Evolutionary conservation across 2,888 invertebrate species (phyloP).

Genomic region (Cabera pusaria): DNA sequence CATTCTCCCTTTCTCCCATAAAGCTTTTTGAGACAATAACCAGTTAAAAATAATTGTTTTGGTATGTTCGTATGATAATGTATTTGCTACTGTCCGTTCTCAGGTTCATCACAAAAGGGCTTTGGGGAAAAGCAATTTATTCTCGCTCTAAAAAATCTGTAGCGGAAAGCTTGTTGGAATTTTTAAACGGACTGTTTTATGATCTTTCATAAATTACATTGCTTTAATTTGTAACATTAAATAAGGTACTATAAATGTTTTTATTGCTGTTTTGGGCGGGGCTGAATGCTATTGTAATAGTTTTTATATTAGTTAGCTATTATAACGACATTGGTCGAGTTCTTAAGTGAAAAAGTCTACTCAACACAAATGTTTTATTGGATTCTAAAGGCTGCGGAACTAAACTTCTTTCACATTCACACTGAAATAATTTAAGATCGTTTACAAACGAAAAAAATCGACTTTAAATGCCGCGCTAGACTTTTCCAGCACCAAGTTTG

Average conservation of each 20-base stretch:
- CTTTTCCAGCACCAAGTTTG: no score
- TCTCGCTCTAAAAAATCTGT: constrained; percentile 34
- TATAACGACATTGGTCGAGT: constrained; percentile 6
- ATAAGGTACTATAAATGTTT: constrained; percentile 30
- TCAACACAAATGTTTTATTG: no score
- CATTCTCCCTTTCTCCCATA: no score
- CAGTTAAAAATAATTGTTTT: no score
- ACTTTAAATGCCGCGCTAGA: no score
- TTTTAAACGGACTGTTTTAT: constrained; percentile 39
- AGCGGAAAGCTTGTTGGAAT: constrained; percentile 32
- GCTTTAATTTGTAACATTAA: constrained; percentile 33
- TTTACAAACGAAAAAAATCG: no score
- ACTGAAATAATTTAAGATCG: no score
- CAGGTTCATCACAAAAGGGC: constrained; percentile 29
- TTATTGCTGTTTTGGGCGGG: constrained; percentile 30
- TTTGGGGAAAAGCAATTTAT: constrained; percentile 42
- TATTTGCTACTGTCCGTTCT: constrained; percentile 13
- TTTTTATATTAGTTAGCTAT: constrained; percentile 18
- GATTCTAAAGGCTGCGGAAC: no score
- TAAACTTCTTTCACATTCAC: no score
- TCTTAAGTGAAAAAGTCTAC: no score
- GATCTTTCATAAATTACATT: constrained; percentile 32
- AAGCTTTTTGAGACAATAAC: no score
- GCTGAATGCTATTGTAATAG: constrained; percentile 14
- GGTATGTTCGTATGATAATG: no score